phyloP scores from a whole-genome alignment of 2,113 vertebrate genomes.

The Clarias magur region DNA sequence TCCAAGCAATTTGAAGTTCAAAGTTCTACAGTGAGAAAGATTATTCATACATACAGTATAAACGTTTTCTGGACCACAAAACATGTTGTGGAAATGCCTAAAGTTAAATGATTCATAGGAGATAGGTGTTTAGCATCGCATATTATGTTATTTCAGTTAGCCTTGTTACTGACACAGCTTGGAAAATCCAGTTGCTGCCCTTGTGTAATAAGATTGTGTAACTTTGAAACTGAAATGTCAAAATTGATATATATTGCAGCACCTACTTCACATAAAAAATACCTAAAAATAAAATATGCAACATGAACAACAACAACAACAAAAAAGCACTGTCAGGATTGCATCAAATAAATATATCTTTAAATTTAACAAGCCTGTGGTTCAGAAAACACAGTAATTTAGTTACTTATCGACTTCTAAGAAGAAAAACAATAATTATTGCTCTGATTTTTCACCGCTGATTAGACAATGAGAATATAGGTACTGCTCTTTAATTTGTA shows the following conservation, averaged over 20 bases:
- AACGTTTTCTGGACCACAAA: not conserved
- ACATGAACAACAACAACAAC: not conserved
- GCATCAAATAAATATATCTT: not conserved
- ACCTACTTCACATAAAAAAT: not conserved
- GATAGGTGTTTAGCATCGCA: not conserved
- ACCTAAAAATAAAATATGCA: not conserved
- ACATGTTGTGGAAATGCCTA: not conserved
- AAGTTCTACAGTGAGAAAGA: too few relatives aligned
- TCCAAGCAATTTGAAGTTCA: too few relatives aligned
- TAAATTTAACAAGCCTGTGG: not conserved
- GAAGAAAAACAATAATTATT: not conserved
- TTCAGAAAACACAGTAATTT: not conserved
- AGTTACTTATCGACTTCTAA: not conserved
- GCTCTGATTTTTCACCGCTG: not conserved
- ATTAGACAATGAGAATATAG: not conserved
- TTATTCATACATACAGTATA: too few relatives aligned
- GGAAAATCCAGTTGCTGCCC: not conserved
- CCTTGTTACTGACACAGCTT: not conserved
- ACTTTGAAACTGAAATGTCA: too few relatives aligned
- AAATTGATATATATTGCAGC: not conserved
- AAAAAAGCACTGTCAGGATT: not conserved
- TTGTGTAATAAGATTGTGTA: too few relatives aligned
- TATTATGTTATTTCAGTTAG: not conserved
- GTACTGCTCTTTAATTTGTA: constrained; percentile 53
- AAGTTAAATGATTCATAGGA: not conserved